These are phyloP conservation scores for Platycercus adscitus DNA, from an alignment of 2,113 vertebrate species.

Conservation along the genomic window DNA sequence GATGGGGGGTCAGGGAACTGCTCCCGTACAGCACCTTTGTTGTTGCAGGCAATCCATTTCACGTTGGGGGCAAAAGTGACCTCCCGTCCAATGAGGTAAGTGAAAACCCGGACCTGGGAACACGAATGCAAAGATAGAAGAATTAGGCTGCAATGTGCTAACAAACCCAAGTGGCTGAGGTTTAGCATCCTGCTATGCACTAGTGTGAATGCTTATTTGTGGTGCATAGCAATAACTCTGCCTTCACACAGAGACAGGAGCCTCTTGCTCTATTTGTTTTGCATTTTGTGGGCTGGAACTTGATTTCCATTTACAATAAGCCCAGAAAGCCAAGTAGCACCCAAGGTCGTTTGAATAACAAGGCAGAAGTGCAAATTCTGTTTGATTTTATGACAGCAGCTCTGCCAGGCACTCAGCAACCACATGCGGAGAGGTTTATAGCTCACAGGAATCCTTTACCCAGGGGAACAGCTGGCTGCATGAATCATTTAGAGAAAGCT, in stretches of 20 bases:
- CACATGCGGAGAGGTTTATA: neutral
- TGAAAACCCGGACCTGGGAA: constrained; percentile 91
- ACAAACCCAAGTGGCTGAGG: neutral
- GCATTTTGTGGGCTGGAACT: constrained; percentile 2
- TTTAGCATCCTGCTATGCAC: neutral
- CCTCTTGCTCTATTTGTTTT: neutral
- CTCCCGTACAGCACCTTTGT: constrained; percentile 84
- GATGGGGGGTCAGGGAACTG: fast-evolving
- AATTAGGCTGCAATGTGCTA: neutral
- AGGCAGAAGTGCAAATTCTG: constrained; percentile 16
- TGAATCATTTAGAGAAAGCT: constrained; percentile 10
- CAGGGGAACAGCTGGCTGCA: neutral
- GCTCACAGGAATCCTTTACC: neutral
- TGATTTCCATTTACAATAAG: constrained; percentile 13
- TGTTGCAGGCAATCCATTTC: constrained; percentile 97
- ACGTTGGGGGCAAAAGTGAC: constrained; percentile 90
- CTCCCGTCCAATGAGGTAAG: constrained; percentile 94
- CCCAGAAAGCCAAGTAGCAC: neutral
- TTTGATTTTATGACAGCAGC: constrained; percentile 1
- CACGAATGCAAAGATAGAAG: neutral
- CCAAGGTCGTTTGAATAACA: neutral
- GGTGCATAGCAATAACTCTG: neutral
- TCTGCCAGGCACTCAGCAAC: neutral
- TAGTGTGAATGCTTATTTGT: neutral
- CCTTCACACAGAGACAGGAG: neutral